phyloP scores from a whole-genome alignment of 2,888 invertebrate genomes.

The Trichogramma dendrolimi region DNA sequence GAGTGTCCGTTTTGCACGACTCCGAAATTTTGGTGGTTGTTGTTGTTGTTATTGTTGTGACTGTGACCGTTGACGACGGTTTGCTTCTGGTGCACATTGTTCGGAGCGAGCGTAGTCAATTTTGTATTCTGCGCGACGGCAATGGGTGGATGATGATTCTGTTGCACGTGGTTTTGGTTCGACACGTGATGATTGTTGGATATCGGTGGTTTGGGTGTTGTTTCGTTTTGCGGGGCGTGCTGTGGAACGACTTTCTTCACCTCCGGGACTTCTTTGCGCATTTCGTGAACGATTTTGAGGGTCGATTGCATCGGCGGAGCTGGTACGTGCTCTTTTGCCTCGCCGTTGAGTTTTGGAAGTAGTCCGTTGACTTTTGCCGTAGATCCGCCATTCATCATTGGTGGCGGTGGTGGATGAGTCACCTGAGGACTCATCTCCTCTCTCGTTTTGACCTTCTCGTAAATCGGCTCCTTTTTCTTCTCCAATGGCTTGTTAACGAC shows the following conservation, averaged over 20 bases:
- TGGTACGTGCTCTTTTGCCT: not conserved
- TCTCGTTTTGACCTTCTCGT: slow-evolving; percentile 77
- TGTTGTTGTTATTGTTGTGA: slow-evolving; percentile 35
- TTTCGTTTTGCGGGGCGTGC: not conserved
- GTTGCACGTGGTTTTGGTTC: not conserved
- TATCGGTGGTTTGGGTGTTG: not conserved
- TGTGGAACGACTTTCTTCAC: not conserved
- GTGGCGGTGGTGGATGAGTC: slow-evolving; percentile 36
- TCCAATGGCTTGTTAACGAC: not conserved
- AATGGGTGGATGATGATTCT: not conserved
- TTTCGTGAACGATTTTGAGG: slow-evolving; percentile 6
- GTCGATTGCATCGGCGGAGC: slow-evolving; percentile 4
- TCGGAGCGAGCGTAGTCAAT: too few relatives aligned
- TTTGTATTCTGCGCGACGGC: too few relatives aligned
- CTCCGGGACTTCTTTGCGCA: not conserved
- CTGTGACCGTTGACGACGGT: not conserved
- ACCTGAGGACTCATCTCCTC: slow-evolving; percentile 52
- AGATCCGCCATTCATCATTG: too few relatives aligned
- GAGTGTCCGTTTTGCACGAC: slow-evolving; percentile 33
- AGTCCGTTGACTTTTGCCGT: slow-evolving; percentile 33
- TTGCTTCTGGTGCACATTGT: not conserved
- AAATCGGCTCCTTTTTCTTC: slow-evolving; percentile 65
- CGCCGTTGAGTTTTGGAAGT: slow-evolving; percentile 24
- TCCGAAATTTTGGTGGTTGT: slow-evolving; percentile 42
- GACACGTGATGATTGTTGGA: not conserved